Conservation (phyloP, 2,113 vertebrate species). For the Embiotoca jacksoni region DNA sequence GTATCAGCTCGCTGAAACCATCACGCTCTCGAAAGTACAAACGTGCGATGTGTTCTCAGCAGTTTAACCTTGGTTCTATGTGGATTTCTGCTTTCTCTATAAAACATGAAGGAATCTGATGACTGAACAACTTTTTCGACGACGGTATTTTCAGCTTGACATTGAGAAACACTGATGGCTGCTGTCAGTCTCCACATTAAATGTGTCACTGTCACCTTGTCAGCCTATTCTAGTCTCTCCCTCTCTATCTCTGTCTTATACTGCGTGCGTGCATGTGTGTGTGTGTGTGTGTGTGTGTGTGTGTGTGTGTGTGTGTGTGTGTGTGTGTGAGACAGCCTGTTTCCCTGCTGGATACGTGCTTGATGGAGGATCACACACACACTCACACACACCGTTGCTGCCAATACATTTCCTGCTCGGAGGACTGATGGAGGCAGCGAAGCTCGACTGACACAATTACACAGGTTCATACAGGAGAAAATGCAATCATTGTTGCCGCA, state of each 20-base stretch:
- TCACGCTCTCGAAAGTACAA: neutral
- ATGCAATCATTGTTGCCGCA: slow-evolving; percentile 46
- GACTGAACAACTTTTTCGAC: slow-evolving; percentile 24
- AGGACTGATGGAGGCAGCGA: slow-evolving; percentile 36
- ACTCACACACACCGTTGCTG: slow-evolving; percentile 4
- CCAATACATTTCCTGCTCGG: slow-evolving; percentile 31
- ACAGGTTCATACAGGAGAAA: slow-evolving; percentile 62
- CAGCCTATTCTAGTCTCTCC: slow-evolving; percentile 46
- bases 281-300: slow-evolving; percentile 5
- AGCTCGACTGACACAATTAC: slow-evolving; percentile 68
- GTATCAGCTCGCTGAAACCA: neutral
- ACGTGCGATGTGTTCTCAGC: neutral
- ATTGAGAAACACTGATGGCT: slow-evolving; percentile 37
- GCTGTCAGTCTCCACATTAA: slow-evolving; percentile 53
- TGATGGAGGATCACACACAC: slow-evolving; percentile 32
- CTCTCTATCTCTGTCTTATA: slow-evolving; percentile 10
- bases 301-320: neutral
- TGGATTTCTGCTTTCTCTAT: neutral
- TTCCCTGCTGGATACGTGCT: slow-evolving; percentile 25
- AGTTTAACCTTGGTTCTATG: neutral
- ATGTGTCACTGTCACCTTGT: slow-evolving; percentile 65
- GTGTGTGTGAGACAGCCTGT: slow-evolving; percentile 1
- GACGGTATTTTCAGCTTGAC: slow-evolving; percentile 32
- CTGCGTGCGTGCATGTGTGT: neutral
- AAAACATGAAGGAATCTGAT: slow-evolving; percentile 1